Percentiles rank a stretch among this genome's conserved stretches.
Evolutionary conservation across 2,797 vertebrate species (phyloP).

Genomic region (Mareca penelope): DNA sequence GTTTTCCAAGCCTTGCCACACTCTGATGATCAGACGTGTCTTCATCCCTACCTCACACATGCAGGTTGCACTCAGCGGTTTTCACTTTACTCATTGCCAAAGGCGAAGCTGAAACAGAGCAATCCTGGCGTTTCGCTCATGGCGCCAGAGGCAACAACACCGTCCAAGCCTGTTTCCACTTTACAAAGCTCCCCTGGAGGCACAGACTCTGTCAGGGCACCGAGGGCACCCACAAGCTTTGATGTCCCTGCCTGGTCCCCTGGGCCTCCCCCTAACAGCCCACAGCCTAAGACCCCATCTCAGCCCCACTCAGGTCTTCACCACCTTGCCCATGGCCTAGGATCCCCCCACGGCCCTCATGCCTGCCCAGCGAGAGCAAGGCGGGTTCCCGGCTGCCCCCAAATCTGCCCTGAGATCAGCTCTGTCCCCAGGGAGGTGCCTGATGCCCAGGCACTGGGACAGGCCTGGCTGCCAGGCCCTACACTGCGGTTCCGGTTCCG

Average conservation of each 20-base stretch:
- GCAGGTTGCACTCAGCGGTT: neutral
- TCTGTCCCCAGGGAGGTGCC: rapidly evolving
- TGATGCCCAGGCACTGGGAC: rapidly evolving
- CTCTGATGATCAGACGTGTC: neutral
- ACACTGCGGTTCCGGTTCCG: too few species aligned
- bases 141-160: neutral
- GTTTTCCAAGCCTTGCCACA: neutral
- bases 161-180: neutral
- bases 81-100: neutral
- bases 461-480: neutral
- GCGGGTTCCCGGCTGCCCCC: neutral
- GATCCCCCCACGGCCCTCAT: neutral
- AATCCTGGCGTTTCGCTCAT: neutral
- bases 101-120: neutral
- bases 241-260: neutral
- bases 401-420: rapidly evolving
- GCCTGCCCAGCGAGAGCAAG: rapidly evolving
- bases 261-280: neutral
- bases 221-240: neutral
- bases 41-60: neutral
- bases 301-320: neutral
- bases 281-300: neutral
- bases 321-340: neutral
- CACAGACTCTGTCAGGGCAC: neutral
- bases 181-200: neutral